These are phyloP conservation scores for Liodrosophila aerea DNA, from an alignment of 2,888 invertebrate species.

Conservation along the genomic window DNA sequence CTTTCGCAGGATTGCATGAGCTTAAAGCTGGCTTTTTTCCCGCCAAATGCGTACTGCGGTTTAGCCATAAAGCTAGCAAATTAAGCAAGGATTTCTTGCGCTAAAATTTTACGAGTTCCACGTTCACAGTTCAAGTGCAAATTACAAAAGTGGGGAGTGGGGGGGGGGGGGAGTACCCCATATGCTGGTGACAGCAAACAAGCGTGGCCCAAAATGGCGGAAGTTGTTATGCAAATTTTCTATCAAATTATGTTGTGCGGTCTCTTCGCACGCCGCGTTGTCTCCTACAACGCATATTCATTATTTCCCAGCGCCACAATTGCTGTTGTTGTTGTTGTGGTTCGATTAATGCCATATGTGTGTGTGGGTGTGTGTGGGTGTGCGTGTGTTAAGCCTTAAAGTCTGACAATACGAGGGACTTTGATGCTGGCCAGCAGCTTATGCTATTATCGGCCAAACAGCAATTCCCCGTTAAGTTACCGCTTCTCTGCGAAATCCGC, in stretches of 20 bases:
- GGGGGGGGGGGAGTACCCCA: conserved; percentile 24
- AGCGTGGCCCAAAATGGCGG: conserved; percentile 49
- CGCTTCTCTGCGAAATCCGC: conserved; percentile 17
- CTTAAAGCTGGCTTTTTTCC: conserved; percentile 7
- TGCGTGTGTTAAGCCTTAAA: conserved; percentile 40
- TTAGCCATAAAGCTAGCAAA: conserved; percentile 35
- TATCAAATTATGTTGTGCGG: conserved; percentile 47
- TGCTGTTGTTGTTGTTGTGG: conserved; percentile 32
- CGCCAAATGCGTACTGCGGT: conserved; percentile 14
- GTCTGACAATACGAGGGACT: conserved; percentile 36
- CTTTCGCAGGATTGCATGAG: not conserved
- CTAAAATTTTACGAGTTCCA: conserved; percentile 26
- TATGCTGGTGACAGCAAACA: conserved; percentile 30
- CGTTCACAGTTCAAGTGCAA: conserved; percentile 55
- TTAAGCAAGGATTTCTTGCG: conserved; percentile 22
- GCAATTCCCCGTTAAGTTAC: not conserved
- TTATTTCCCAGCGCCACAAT: conserved; percentile 27
- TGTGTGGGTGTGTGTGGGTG: conserved; percentile 17
- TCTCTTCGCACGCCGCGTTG: not conserved
- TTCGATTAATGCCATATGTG: conserved; percentile 44
- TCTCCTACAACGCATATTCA: conserved; percentile 23
- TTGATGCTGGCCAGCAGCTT: conserved; percentile 12
- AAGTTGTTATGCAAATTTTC: conserved; percentile 71
- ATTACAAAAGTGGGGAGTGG: conserved; percentile 50
- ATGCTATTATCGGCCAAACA: conserved; percentile 7